Base-by-base conservation (phyloP, 2,797 vertebrate species). In the Crenichthys baileyi region DNA sequence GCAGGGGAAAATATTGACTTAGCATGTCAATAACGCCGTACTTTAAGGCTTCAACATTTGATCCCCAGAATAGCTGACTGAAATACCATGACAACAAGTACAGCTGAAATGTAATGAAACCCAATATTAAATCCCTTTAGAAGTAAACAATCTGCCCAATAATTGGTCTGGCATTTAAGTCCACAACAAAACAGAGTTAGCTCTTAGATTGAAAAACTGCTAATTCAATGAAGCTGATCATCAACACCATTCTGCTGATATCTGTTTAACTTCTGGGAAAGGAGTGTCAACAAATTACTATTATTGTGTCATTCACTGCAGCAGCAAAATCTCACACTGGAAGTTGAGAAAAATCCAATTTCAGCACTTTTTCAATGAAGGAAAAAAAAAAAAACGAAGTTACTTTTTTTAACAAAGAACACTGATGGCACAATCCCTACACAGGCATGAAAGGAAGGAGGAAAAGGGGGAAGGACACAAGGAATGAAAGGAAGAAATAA, bases 131-230 rank as follows among this genome's bases (percentile, higher is more conserved):
- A 55, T 39, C 1, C n/a, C n/a, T 60, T 48, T 29, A 72, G 58
- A 13, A 41, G 24, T 13, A 77, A 36, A 26, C 74, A 79, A 36
- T 26, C 48, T 41, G 31, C 61, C 44, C 0, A 39, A 61, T 29
- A 72, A 72, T 29, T 70, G 31, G 18, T 70, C 22, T 72, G 46
- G 46, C 24, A 68, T 70, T 79, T 72, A 3, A 41, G 7, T 36
- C 31, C 18, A 0, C 6, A 60, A 77, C 36, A 9, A 61, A 46
- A 78, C 70, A 75, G 20, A 63, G 2, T 9, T 16, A 24, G 63
- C 65, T 31, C 53, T 78, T 63, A 65, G 31, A 44, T 46, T 16
- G 56, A 31, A 46, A 7, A 7, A 26, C 70, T 48, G 63, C 46
- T 24, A 79, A 55, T 22, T 3, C 12, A 22, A n/a, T 15, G 65